Evolutionary conservation across 2,888 invertebrate species (phyloP).

Genomic region (Drosophila recens): DNA sequence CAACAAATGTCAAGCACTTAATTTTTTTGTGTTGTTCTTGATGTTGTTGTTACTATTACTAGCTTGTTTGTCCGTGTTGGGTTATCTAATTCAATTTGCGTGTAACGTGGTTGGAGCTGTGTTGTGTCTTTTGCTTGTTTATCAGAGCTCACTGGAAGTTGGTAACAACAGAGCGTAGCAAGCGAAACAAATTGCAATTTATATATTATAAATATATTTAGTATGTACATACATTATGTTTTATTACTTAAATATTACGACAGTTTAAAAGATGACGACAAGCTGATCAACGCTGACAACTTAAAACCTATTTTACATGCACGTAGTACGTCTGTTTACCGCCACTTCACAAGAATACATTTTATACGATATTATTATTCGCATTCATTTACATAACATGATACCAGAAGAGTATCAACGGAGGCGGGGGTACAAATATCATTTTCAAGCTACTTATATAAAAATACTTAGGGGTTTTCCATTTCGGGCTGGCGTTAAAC

Average conservation of each 20-base stretch:
- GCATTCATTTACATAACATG: conserved; percentile 68
- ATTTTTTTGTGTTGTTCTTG: conserved; percentile 15
- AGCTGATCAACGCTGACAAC: conserved; percentile 64
- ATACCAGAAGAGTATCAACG: conserved; percentile 22
- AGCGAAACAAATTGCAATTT: conserved; percentile 35
- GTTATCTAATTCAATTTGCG: conserved; percentile 77
- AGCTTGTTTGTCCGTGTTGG: conserved; percentile 22
- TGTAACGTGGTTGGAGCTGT: conserved; percentile 35
- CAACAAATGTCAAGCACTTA: conserved; percentile 57
- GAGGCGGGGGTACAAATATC: conserved; percentile 7
- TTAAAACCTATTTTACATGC: conserved; percentile 74
- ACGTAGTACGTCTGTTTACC: conserved; percentile 79
- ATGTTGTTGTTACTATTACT: conserved; percentile 13
- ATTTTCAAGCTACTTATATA: conserved; percentile 34
- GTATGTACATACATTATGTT: conserved; percentile 57
- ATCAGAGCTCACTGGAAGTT: conserved; percentile 55
- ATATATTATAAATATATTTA: conserved; percentile 27
- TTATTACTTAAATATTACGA: conserved; percentile 77
- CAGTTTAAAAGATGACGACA: conserved; percentile 53
- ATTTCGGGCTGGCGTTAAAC: conserved; percentile 46
- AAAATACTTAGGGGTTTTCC: conserved; percentile 43
- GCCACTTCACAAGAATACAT: conserved; percentile 38
- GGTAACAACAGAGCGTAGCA: conserved; percentile 14
- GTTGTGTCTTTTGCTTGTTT: conserved; percentile 42
- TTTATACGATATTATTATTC: conserved; percentile 17